Conservation (phyloP, 2,113 vertebrate genomes). For the Tenebrosternarchus preto region DNA sequence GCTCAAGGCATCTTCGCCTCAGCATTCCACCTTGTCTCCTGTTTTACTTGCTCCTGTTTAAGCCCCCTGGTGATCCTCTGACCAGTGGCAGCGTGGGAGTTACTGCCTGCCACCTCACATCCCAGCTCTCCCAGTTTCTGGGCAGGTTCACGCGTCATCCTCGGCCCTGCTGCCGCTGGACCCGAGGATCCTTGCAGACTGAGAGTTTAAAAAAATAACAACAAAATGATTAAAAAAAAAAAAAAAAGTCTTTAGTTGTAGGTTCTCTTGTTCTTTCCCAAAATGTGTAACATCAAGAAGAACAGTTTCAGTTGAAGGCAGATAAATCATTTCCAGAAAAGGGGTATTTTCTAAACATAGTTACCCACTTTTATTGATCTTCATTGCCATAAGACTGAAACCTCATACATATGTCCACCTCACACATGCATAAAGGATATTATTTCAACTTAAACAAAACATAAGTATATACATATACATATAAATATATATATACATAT, state of each 20-base stretch:
- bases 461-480: conserved; percentile 69
- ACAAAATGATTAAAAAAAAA: neutral
- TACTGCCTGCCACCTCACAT: neutral
- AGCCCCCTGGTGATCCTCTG: neutral
- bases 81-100: conserved; percentile 2
- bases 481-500: conserved; percentile 66
- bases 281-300: neutral
- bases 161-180: conserved; percentile 2
- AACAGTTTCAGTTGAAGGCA: conserved; percentile 10
- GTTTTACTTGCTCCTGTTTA: neutral
- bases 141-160: neutral
- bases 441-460: conserved; percentile 77
- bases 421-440: conserved; percentile 48
- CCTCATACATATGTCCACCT: conserved; percentile 44
- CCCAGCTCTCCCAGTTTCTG: neutral
- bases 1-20: neutral
- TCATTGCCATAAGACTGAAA: conserved; percentile 52
- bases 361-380: conserved; percentile 2
- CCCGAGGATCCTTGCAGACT: neutral
- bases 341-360: neutral
- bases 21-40: conserved; percentile 37
- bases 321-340: conserved; percentile 3
- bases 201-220: neutral
- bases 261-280: neutral
- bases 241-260: neutral